Percentiles rank a stretch among this genome's conserved stretches.
phyloP scores from a whole-genome alignment of 2,888 invertebrate species.

The Hypena proboscidalis region DNA sequence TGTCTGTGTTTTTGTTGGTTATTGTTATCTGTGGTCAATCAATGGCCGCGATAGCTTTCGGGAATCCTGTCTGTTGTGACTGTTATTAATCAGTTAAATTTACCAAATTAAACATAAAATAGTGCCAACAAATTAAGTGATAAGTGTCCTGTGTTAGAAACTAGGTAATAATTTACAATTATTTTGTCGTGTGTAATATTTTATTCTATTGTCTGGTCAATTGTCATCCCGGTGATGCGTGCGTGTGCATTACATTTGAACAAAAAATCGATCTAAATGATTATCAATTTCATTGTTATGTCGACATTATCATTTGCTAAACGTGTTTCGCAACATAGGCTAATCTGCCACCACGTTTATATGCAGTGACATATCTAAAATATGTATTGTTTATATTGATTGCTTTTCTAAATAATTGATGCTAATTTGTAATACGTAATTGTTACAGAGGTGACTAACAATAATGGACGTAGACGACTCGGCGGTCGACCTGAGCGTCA shows the following conservation, averaged over 20 bases:
- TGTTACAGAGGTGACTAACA: constrained; percentile 53
- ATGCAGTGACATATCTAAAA: constrained; percentile 9
- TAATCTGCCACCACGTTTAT: constrained; percentile 15
- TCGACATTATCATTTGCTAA: constrained; percentile 27
- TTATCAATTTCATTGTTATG: constrained; percentile 40
- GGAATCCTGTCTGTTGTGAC: constrained; percentile 44
- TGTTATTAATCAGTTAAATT: constrained; percentile 15
- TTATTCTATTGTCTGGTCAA: constrained; percentile 47
- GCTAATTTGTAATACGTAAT: constrained; percentile 52
- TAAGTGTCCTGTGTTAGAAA: constrained; percentile 13
- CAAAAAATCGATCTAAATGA: constrained; percentile 49
- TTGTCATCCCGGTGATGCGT: constrained; percentile 61
- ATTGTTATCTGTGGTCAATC: constrained; percentile 38
- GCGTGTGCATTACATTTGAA: constrained; percentile 59
- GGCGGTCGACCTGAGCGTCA: constrained; percentile 95
- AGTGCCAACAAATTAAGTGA: constrained; percentile 33
- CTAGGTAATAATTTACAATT: constrained; percentile 29
- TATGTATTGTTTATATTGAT: constrained; percentile 51
- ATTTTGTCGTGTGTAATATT: constrained; percentile 7
- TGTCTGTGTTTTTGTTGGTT: constrained; percentile 6
- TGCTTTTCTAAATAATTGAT: constrained; percentile 40
- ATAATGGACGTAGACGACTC: constrained; percentile 96
- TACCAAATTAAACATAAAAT: constrained; percentile 1
- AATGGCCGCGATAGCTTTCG: constrained; percentile 40
- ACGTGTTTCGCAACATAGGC: constrained; percentile 16